Evolutionary conservation across 2,113 vertebrate species (phyloP), one percentile per base, ranked within the genome.

Genomic region (Mustela lutreola): DNA sequence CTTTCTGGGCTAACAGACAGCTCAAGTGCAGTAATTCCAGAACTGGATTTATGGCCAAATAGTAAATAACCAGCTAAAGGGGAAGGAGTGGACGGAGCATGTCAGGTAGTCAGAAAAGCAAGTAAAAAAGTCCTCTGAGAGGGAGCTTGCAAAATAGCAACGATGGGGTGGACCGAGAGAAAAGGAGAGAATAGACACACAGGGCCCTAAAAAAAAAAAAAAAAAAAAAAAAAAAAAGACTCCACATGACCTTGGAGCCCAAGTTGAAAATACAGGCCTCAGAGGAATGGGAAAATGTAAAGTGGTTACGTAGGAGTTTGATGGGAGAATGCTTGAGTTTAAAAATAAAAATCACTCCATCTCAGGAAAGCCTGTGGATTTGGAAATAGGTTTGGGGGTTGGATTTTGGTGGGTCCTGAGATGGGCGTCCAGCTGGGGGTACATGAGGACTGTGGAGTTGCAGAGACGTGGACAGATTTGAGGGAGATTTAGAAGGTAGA

Each of bases 71-170:
- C 12, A 65, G n/a, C 22, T 76, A 39, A 89, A 86, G 28, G n/a
- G n/a, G 21, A 63, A n/a, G 8, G 19, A 1, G 11, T 7, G 11
- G 2, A 2, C 0, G 0, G 56, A 53, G 0, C 39, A 67, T 28
- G 78, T 33, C 26, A 71, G 19, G 28, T 8, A 18, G 26, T 60
- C 48, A 56, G 6, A 89, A 82, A 7, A 56, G n/a, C n/a, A 33
- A 56, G 63, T 31, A 56, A 67, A 67, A 67, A 84, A 11, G 7
- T 26, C 16, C 12, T 19, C 3, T 14, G 22, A 90, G n/a, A 88
- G 65, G 42, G 28, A 93, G 1, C 12, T 28, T 24, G 7, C 12
- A 31, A 7, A 70, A 63, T 56, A 11, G 5, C 22, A 5, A 33
- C 0, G 1, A 4, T 60, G 2, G 2, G 4, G 19, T 53, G 1